Conservation (phyloP, 2,888 invertebrate species). For the Phortica okadai region DNA sequence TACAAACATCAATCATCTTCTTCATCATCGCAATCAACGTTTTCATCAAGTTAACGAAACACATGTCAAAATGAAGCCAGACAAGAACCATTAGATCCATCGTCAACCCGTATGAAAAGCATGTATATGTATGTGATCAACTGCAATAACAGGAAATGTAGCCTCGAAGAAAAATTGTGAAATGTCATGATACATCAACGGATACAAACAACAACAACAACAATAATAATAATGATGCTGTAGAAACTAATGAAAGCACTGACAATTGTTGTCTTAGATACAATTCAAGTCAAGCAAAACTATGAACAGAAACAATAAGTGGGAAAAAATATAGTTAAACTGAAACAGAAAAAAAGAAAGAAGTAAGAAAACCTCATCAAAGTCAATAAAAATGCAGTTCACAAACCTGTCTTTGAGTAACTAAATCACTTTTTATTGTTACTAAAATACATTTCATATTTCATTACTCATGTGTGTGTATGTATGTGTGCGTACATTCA, state of each 20-base stretch:
- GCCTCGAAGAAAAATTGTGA: constrained; percentile 31
- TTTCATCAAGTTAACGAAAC: background rate
- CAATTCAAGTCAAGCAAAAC: background rate
- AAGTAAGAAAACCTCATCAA: background rate
- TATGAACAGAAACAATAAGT: background rate
- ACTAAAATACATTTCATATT: background rate
- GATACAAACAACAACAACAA: too few species aligned
- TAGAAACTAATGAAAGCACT: background rate
- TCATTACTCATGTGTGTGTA: background rate
- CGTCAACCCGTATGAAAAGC: background rate
- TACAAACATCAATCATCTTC: constrained; percentile 2
- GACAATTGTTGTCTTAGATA: background rate
- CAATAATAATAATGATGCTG: too few species aligned
- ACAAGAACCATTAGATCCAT: background rate
- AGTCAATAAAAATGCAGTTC: background rate
- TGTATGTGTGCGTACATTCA: background rate
- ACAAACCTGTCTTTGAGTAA: background rate
- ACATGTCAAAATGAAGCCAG: too few species aligned
- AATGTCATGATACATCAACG: background rate
- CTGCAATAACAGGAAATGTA: constrained; percentile 1
- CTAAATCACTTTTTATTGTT: constrained; percentile 2
- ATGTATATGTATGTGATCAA: background rate
- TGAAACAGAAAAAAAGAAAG: constrained; percentile 1
- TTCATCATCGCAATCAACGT: background rate
- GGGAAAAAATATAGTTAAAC: background rate